Evolutionary conservation across 2,113 vertebrate genomes (phyloP).

Genomic region (Bubo blakistoni): DNA sequence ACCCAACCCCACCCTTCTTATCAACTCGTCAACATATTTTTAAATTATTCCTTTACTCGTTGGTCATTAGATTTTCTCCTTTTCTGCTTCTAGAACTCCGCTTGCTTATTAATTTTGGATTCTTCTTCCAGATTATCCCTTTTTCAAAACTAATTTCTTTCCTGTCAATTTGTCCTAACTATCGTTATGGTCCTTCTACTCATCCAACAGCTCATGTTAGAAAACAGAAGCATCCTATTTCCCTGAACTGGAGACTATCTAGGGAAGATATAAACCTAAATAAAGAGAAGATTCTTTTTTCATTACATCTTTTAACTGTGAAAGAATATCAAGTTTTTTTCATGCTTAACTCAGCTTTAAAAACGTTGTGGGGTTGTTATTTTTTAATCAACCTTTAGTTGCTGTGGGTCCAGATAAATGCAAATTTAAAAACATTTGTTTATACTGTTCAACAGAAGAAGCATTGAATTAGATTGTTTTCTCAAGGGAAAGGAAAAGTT

Average conservation of each 20-base stretch:
- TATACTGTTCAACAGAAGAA: not conserved
- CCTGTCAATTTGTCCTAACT: not conserved
- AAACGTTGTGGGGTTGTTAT: not conserved
- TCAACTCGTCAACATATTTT: conserved; percentile 17
- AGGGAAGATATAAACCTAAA: not conserved
- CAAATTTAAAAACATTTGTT: not conserved
- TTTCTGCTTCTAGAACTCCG: not conserved
- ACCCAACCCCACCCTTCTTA: not conserved
- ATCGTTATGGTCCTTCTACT: not conserved
- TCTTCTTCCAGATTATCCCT: not conserved
- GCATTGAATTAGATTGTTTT: not conserved
- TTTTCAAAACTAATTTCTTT: not conserved
- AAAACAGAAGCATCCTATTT: not conserved
- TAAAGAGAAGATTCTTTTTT: not conserved
- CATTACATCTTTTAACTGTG: not conserved
- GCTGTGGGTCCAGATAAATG: not conserved
- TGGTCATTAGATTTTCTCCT: not conserved
- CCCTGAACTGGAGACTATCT: not conserved
- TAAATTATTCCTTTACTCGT: not conserved
- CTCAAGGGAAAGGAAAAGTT: not conserved
- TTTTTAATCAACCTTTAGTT: not conserved
- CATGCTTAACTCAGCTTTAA: not conserved
- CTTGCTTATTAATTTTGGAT: not conserved
- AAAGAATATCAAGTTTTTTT: not conserved
- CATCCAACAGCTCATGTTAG: not conserved